Conservation (phyloP, 2,797 vertebrate species). For the Halcyon smyrnensis region DNA sequence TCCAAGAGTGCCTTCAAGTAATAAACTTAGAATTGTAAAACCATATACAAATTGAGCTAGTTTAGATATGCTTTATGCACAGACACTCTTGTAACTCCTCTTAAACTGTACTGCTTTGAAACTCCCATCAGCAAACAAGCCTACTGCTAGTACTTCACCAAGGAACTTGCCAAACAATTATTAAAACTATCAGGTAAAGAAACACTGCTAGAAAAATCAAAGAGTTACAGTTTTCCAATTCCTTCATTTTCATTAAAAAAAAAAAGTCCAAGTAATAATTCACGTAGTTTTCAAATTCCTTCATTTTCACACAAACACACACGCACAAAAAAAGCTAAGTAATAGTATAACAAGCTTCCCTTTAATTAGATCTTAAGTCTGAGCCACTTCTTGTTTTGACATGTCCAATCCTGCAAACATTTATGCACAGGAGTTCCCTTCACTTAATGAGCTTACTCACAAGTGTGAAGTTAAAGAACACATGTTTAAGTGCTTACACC, state of each 20-base stretch:
- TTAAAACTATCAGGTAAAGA: neutral
- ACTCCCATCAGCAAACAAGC: neutral
- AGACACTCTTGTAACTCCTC: neutral
- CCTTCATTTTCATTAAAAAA: neutral
- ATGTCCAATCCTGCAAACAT: slow-evolving; percentile 43
- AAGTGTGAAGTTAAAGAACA: slow-evolving; percentile 44
- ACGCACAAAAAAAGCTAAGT: neutral
- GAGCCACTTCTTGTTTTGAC: slow-evolving; percentile 58
- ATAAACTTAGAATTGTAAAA: slow-evolving; percentile 28
- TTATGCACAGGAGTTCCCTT: slow-evolving; percentile 54
- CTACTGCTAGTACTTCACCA: neutral
- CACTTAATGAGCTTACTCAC: slow-evolving; percentile 67
- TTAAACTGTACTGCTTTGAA: neutral
- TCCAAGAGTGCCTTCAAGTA: slow-evolving; percentile 89
- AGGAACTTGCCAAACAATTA: neutral
- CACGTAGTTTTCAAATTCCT: neutral
- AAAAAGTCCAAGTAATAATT: neutral
- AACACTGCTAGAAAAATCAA: neutral
- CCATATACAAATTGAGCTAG: neutral
- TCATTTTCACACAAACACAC: neutral
- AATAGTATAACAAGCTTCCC: neutral
- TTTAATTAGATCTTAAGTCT: slow-evolving; percentile 52
- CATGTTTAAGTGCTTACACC: slow-evolving; percentile 26
- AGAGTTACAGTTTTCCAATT: neutral
- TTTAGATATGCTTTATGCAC: neutral